Base-by-base conservation (phyloP, 2,113 vertebrate species). In the Osmerus eperlanus region DNA sequence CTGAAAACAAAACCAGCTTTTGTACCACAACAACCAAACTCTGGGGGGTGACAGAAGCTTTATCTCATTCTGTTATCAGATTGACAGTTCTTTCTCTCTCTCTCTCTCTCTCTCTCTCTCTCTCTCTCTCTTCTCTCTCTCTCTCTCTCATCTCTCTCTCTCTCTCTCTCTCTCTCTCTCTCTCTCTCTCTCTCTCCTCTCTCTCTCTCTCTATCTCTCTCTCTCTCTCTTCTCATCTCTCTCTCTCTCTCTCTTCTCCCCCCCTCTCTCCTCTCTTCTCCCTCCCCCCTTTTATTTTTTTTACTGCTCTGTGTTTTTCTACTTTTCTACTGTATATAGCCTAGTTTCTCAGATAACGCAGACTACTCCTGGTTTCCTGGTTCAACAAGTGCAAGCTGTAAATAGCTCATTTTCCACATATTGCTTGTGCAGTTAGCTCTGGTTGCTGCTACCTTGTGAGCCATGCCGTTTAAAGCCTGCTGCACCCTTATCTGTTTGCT, bases 21-120 rank as follows among this genome's bases (percentile, higher is more conserved):
- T 78, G 62, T 77, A 87, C 84, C 83, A 81, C 84, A 87, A 86
- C 80, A 87, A 90, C 86, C 83, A 76, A 78, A 74, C 86, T 87
- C 83, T 75, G 74, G 64, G 76, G 61, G 67, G 81, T 72, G 70
- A 86, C 79, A 80, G 68, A 29, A 12, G 36, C 77, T 85, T 88
- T 83, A 87, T 90, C 84, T 84, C 67, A 73, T 78, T 74, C 75
- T 88, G 82, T 75, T 87, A 83, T 77, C 64, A 56, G 77, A 1
- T 2, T 41, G 36, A 6, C 36, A 41, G 6, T 9, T 41, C 1
- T 9, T 41, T 41, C 7, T 41, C 36, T 41, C 15, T 4, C 14
- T 78, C 67, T 19, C 7, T 29, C 12, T 65, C 64, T 77, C 75
- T 80, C 71, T 71, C 7, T 72, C 63, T 15, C 6, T 61, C 8